These are phyloP conservation scores for Hyles euphorbiae DNA, from an alignment of 1,140 invertebrate genomes.

Conservation along the genomic window DNA sequence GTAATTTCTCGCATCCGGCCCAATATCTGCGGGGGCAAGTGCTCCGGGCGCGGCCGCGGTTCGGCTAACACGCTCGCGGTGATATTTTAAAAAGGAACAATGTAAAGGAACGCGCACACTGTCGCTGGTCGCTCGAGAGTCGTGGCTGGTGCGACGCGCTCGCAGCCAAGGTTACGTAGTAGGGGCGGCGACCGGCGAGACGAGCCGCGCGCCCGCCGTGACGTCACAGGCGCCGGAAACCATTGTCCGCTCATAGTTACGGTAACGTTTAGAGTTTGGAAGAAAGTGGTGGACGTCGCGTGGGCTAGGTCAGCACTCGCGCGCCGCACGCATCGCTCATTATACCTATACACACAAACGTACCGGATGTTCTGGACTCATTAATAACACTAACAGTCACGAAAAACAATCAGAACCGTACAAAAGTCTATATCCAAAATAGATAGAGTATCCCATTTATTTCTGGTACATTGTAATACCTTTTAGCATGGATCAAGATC, in stretches of 20 bases:
- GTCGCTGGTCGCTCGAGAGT: constrained; percentile 17
- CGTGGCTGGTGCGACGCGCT: constrained; percentile 3
- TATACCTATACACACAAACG: too few species aligned
- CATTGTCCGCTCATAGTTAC: constrained; percentile 70
- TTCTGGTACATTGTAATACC: too few species aligned
- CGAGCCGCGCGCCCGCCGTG: constrained; percentile 29
- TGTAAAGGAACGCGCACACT: constrained; percentile 59
- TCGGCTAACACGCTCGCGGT: neutral
- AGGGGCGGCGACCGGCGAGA: constrained; percentile 65
- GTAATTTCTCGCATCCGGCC: constrained; percentile 62
- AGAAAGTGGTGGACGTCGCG: constrained; percentile 58
- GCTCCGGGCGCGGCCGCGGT: constrained; percentile 33
- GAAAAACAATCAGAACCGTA: too few species aligned
- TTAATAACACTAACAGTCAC: too few species aligned
- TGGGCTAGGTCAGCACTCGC: constrained; percentile 65
- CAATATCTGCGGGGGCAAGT: constrained; percentile 33
- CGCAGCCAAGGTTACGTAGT: constrained; percentile 63
- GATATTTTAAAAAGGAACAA: constrained; percentile 40
- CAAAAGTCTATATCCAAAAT: too few species aligned
- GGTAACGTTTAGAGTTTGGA: constrained; percentile 72
- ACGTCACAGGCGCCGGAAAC: constrained; percentile 74
- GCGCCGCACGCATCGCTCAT: constrained; percentile 1
- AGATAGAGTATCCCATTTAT: too few species aligned
- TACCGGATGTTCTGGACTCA: too few species aligned
- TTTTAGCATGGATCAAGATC: too few species aligned